Evolutionary conservation across 2,888 invertebrate species (phyloP).

Genomic region (Lysandra bellargus): DNA sequence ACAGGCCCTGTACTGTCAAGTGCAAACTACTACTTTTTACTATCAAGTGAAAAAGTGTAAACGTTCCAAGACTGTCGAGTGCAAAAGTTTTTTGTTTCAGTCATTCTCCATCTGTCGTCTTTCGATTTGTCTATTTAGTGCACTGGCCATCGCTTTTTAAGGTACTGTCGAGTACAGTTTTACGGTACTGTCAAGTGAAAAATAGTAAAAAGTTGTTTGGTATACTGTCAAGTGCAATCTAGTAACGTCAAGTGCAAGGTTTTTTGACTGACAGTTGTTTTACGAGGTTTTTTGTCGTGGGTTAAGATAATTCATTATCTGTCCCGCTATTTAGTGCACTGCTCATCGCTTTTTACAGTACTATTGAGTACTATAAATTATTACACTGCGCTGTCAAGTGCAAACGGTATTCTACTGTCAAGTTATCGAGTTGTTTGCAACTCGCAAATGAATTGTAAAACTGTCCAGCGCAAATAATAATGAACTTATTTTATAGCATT

Average conservation of each 20-base stretch:
- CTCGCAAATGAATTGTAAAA: background rate
- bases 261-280: too few relatives aligned
- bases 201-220: background rate
- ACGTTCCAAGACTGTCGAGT: too few relatives aligned
- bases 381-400: background rate
- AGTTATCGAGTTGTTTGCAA: too few relatives aligned
- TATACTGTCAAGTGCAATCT: too few relatives aligned
- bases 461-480: background rate
- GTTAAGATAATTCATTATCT: constrained; percentile 41
- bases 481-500: too few relatives aligned
- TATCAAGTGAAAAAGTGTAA: background rate
- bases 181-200: background rate
- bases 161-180: background rate
- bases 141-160: constrained; percentile 34
- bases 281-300: too few relatives aligned
- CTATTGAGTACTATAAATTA: background rate
- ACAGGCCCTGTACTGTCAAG: too few relatives aligned
- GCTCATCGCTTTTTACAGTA: constrained; percentile 30
- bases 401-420: background rate
- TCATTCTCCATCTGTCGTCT: too few relatives aligned
- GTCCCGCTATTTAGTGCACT: constrained; percentile 40
- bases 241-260: too few relatives aligned
- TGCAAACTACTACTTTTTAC: background rate
- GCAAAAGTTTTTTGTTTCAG: too few relatives aligned
- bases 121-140: constrained; percentile 39